A percentile compares a stretch with the other conserved stretches of the same genome.
These are phyloP conservation scores for Entomobrya multifasciata DNA, from an alignment of 2,888 invertebrate species.

Conservation along the genomic window DNA sequence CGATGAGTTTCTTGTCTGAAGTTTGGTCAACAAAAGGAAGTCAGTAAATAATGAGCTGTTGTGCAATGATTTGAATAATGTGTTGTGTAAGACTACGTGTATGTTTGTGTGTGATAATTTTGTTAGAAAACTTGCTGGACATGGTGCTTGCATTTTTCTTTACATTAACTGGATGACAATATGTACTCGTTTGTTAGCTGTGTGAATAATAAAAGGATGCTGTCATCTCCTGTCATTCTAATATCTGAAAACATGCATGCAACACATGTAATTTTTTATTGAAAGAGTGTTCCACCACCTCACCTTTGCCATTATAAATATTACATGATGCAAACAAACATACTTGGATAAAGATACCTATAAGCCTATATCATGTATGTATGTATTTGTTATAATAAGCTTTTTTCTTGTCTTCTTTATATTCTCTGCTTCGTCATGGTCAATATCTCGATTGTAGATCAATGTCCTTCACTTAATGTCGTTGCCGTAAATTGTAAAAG, in stretches of 20 bases:
- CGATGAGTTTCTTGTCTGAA: no score
- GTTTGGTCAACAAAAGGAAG: slow-evolving; percentile 29
- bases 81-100: slow-evolving; percentile 47
- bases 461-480: neutral
- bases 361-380: neutral
- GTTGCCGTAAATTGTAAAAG: slow-evolving; percentile 19
- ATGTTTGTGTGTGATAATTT: slow-evolving; percentile 59
- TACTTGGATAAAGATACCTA: no score
- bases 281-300: slow-evolving; percentile 40
- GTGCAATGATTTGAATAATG: slow-evolving; percentile 50
- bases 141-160: neutral
- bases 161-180: no score
- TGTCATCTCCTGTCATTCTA: slow-evolving; percentile 69
- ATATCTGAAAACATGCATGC: slow-evolving; percentile 68
- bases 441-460: slow-evolving; percentile 51
- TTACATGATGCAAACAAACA: slow-evolving; percentile 32
- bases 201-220: slow-evolving; percentile 64
- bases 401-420: neutral
- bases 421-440: no score
- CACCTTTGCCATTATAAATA: slow-evolving; percentile 38
- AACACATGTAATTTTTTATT: slow-evolving; percentile 66
- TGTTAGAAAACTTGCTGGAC: slow-evolving; percentile 24
- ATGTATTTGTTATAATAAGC: neutral
- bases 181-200: slow-evolving; percentile 34
- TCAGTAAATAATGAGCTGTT: slow-evolving; percentile 52